Conservation (phyloP, 2,797 vertebrate species). For the Acanthurus leucopareius region DNA sequence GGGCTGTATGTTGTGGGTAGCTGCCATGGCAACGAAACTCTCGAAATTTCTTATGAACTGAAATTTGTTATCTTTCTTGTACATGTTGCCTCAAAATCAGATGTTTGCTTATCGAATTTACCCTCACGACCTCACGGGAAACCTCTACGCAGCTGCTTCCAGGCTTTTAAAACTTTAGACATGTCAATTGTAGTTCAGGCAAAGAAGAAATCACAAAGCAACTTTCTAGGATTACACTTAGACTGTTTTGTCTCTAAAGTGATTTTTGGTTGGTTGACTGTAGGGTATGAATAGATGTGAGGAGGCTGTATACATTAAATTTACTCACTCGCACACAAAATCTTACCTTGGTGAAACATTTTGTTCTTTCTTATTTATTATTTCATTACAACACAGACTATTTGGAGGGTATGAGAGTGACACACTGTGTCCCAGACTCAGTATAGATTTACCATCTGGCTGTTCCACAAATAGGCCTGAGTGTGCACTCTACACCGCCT, state of each 20-base stretch:
- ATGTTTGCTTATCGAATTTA: background rate
- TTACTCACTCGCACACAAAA: constrained; percentile 2
- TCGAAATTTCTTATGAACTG: constrained; percentile 7
- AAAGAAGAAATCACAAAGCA: background rate
- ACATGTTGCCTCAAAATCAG: background rate
- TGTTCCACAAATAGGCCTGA: constrained; percentile 76
- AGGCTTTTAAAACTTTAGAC: background rate
- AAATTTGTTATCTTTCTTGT: background rate
- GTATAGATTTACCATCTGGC: constrained; percentile 78
- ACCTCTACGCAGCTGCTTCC: background rate
- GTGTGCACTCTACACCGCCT: constrained; percentile 37
- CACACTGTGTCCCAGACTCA: constrained; percentile 56
- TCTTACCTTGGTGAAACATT: constrained; percentile 12
- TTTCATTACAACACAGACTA: constrained; percentile 58
- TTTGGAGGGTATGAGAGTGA: constrained; percentile 50
- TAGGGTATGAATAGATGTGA: constrained; percentile 14
- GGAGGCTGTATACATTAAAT: background rate
- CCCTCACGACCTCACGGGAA: too few species aligned
- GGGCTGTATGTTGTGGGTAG: constrained; percentile 57
- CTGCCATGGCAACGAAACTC: constrained; percentile 71
- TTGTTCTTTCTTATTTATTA: constrained; percentile 31
- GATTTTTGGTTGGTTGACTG: constrained; percentile 3
- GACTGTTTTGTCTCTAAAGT: constrained; percentile 12
- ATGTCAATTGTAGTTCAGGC: background rate
- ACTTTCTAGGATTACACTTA: background rate